phyloP scores from a whole-genome alignment of 2,888 invertebrate genomes.

The Cheilosia vernalis region DNA sequence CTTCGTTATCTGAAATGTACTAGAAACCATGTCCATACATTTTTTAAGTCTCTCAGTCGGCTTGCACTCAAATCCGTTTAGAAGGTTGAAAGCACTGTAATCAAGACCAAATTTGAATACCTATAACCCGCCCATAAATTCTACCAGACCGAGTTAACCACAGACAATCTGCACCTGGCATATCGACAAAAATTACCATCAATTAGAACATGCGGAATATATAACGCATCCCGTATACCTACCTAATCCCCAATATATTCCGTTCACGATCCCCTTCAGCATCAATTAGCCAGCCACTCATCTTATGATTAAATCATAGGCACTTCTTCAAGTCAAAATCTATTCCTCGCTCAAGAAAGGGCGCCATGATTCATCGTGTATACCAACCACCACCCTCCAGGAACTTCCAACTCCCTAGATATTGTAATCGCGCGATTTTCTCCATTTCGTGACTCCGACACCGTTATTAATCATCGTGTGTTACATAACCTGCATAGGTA shows the following conservation, averaged over 20 bases:
- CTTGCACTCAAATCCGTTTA: too few species aligned
- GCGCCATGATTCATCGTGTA: conserved; percentile 17
- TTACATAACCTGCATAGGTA: conserved; percentile 69
- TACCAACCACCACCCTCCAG: background rate
- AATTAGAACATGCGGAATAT: conserved; percentile 27
- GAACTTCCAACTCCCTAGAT: conserved; percentile 32
- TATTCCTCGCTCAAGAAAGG: conserved; percentile 26
- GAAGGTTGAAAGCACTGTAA: too few species aligned
- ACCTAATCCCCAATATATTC: conserved; percentile 52
- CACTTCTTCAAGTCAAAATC: conserved; percentile 63
- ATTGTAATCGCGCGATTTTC: conserved; percentile 68
- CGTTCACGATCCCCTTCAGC: conserved; percentile 63
- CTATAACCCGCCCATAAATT: too few species aligned
- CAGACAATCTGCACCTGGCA: conserved; percentile 19
- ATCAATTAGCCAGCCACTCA: conserved; percentile 73
- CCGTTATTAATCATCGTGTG: conserved; percentile 73
- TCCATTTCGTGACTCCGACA: conserved; percentile 70
- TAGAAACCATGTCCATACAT: too few species aligned
- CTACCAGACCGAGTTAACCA: background rate
- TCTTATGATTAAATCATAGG: conserved; percentile 73
- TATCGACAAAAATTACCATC: conserved; percentile 14
- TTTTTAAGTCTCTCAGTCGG: too few species aligned
- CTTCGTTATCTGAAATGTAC: too few species aligned
- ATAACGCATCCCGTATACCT: background rate
- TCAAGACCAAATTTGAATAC: too few species aligned